A percentile compares a stretch with the other conserved stretches of the same genome.
Conservation (phyloP, 2,797 vertebrate species). For the Aulostomus chinensis region DNA sequence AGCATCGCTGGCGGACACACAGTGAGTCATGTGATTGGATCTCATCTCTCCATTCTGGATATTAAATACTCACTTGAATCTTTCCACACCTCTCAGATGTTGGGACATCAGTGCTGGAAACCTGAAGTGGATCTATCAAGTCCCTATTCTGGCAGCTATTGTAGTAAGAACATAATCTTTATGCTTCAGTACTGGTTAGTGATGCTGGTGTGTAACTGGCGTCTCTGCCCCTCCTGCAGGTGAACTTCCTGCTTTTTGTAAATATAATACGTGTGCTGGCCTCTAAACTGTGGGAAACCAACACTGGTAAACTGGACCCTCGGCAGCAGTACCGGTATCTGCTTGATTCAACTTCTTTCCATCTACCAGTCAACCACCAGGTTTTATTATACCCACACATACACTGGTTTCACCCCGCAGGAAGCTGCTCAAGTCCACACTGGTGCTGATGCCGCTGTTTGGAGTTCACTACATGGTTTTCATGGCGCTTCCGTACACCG, state of each 20-base stretch:
- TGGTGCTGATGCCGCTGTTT: slow-evolving; percentile 87
- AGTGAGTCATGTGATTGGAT: slow-evolving; percentile 81
- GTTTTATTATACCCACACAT: too few relatives aligned
- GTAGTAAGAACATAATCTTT: slow-evolving; percentile 69
- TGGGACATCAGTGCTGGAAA: slow-evolving; percentile 88
- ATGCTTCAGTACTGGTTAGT: too few relatives aligned
- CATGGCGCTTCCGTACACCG: slow-evolving; percentile 87
- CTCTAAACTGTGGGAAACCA: slow-evolving; percentile 88
- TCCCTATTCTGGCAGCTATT: slow-evolving; percentile 85
- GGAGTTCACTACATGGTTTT: slow-evolving; percentile 90
- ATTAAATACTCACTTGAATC: too few relatives aligned
- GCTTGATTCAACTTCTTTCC: too few relatives aligned
- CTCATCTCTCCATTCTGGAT: too few relatives aligned
- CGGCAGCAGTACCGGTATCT: slow-evolving; percentile 85
- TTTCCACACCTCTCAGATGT: slow-evolving; percentile 80
- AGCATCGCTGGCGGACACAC: slow-evolving; percentile 89
- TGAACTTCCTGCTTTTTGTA: slow-evolving; percentile 87
- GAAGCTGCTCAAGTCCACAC: slow-evolving; percentile 85
- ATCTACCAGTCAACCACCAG: too few relatives aligned
- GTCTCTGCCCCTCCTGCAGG: slow-evolving; percentile 56
- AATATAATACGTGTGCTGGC: slow-evolving; percentile 87
- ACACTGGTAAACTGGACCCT: slow-evolving; percentile 84
- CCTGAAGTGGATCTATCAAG: slow-evolving; percentile 88
- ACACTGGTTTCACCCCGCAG: slow-evolving; percentile 51
- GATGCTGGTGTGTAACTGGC: too few relatives aligned